A percentile compares a stretch with the other conserved stretches of the same genome.
phyloP scores from a whole-genome alignment of 1,140 invertebrate species.

The Myzus persicae region DNA sequence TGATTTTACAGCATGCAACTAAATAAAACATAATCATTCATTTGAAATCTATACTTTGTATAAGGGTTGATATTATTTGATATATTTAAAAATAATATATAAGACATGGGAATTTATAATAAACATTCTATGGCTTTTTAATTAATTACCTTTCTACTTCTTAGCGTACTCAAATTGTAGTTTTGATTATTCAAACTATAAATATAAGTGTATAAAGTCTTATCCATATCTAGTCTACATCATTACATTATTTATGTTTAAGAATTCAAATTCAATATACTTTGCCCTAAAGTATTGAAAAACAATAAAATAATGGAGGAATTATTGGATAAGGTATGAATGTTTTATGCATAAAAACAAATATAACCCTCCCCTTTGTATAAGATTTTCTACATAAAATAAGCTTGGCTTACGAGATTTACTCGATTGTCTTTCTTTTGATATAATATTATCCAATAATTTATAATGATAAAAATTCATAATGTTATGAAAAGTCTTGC shows the following conservation, averaged over 20 bases:
- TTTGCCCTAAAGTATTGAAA: not conserved
- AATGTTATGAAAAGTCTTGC: not conserved
- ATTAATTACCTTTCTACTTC: too few species aligned
- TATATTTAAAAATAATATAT: too few species aligned
- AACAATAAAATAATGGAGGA: not conserved
- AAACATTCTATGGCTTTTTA: too few species aligned
- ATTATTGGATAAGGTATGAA: slow-evolving; percentile 12
- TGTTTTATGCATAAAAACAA: slow-evolving; percentile 13
- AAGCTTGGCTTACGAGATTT: slow-evolving; percentile 10
- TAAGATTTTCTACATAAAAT: not conserved
- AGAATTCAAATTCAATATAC: not conserved
- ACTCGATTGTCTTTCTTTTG: not conserved
- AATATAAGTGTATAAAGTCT: not conserved
- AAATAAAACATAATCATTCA: too few species aligned
- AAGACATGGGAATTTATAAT: too few species aligned
- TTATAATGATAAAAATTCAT: not conserved
- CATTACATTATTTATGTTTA: not conserved
- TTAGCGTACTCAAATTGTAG: not conserved
- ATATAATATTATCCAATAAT: slow-evolving; percentile 13
- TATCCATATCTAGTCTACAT: not conserved
- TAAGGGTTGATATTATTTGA: too few species aligned
- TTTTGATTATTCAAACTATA: not conserved
- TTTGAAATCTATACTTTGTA: too few species aligned
- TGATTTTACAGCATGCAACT: too few species aligned
- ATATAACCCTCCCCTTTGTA: not conserved